Base-by-base conservation (phyloP, 2,888 invertebrate genomes). In the Euphydryas editha region DNA sequence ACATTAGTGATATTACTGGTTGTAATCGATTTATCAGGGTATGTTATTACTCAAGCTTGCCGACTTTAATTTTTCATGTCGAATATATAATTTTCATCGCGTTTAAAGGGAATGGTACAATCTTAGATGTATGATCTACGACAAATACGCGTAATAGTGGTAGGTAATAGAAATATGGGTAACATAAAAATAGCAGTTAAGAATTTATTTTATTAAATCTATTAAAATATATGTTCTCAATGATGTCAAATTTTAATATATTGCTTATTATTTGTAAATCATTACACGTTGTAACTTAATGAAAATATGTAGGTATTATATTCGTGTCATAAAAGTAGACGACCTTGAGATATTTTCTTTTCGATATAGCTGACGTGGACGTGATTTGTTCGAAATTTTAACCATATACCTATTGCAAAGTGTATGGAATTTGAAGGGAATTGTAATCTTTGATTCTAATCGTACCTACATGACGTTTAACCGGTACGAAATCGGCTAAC, bases 331-430 rank as follows among this genome's bases (percentile, higher is more conserved):
- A n/a, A 65, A 71, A 65, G 67, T 59, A 59, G 42, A 65, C 59
- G 71, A 61, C 71, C 71, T 72, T 72, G 71, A 59, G 66, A 58
- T 63, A 62, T 65, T 67, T 65, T 61, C 49, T 67, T 67, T 60
- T 30, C 60, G 39, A 56, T 62, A 62, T 62, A 55, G 60, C 55
- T 58, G 67, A 68, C 63, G 63, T 68, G 58, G 46, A 54, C 10
- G 47, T 47, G 11, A 47, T 47, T 46, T 47, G 15, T n/a, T 44
- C 15, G 15, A 30, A 30, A 15, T 44, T 44, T 44, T 44, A 44
- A 11, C 15, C 39, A 39, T 15, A 5, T 39, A 39, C 13, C n/a
- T n/a, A 30, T 30, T 30, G 8, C 5, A 24, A 30, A 30, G 8
- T 30, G 30, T 30, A 30, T 8, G 30, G 30, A 30, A 30, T 30